phyloP scores from a whole-genome alignment of 1,140 invertebrate species.

The Cephus cinctus region DNA sequence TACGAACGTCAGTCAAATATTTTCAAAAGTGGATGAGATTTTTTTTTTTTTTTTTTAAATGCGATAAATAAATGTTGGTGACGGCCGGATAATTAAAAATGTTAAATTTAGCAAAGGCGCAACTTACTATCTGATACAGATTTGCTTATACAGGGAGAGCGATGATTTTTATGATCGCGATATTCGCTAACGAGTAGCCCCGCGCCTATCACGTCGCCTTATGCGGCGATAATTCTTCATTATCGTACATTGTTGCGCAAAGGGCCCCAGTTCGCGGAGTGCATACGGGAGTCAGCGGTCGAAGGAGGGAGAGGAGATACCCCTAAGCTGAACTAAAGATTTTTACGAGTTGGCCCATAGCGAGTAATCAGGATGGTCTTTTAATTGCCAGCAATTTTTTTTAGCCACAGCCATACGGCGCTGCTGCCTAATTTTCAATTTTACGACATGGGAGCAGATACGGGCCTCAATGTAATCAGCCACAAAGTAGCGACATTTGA shows the following conservation, averaged over 20 bases:
- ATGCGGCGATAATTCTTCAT: conserved; percentile 57
- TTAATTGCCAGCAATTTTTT: conserved; percentile 37
- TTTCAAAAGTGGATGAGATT: too few species aligned
- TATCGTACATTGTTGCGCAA: conserved; percentile 54
- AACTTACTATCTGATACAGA: too few species aligned
- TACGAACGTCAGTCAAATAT: too few species aligned
- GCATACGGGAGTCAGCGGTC: too few species aligned
- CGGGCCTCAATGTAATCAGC: conserved; percentile 23
- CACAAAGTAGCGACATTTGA: conserved; percentile 19
- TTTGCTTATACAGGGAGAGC: too few species aligned
- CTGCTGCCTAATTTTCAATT: conserved; percentile 27
- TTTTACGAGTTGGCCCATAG: conserved; percentile 17
- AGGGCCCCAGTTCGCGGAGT: conserved; percentile 6
- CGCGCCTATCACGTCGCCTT: conserved; percentile 42
- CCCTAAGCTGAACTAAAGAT: conserved; percentile 5
- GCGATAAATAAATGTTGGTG: too few species aligned
- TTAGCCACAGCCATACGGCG: conserved; percentile 18
- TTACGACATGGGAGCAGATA: conserved; percentile 16
- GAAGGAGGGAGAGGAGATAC: too few species aligned
- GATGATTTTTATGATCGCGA: conserved; percentile 51
- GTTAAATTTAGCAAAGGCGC: too few species aligned
- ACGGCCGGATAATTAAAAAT: too few species aligned
- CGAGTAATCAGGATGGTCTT: conserved; percentile 38
- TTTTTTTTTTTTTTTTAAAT: too few species aligned
- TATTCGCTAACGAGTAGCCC: conserved; percentile 47